Evolutionary conservation across 2,113 vertebrate genomes (phyloP).

Genomic region (Leucopsar rothschildi): DNA sequence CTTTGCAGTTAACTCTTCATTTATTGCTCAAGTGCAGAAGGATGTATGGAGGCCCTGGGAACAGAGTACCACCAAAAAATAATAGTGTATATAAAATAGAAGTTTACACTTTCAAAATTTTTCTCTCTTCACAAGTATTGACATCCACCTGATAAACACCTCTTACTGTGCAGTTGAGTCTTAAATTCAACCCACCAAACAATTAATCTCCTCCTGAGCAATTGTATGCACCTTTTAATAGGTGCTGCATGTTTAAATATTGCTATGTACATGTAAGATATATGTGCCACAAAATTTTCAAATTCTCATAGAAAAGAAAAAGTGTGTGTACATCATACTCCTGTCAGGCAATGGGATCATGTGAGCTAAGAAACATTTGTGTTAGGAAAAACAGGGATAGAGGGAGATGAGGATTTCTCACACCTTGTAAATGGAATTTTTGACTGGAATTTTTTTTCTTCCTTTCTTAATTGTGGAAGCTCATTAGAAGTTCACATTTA

Average conservation of each 20-base stretch:
- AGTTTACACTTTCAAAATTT: background rate
- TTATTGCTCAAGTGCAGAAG: background rate
- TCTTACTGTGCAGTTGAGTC: background rate
- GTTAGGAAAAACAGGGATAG: background rate
- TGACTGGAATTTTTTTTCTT: background rate
- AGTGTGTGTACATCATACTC: fast-evolving
- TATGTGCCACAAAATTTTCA: background rate
- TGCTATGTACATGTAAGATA: background rate
- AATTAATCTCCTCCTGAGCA: background rate
- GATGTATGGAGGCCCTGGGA: background rate
- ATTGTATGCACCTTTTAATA: background rate
- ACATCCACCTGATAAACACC: background rate
- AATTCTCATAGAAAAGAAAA: background rate
- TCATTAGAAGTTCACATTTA: background rate
- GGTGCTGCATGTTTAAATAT: background rate
- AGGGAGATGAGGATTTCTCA: background rate
- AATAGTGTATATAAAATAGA: background rate
- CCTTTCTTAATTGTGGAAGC: background rate
- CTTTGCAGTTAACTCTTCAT: background rate
- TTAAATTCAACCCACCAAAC: background rate
- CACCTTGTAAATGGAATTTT: background rate
- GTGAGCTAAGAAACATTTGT: background rate
- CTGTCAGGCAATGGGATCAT: background rate
- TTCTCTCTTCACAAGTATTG: background rate
- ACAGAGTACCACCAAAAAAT: background rate